phyloP scores from a whole-genome alignment of 1,140 invertebrate genomes.

The Drosophila arawakana region DNA sequence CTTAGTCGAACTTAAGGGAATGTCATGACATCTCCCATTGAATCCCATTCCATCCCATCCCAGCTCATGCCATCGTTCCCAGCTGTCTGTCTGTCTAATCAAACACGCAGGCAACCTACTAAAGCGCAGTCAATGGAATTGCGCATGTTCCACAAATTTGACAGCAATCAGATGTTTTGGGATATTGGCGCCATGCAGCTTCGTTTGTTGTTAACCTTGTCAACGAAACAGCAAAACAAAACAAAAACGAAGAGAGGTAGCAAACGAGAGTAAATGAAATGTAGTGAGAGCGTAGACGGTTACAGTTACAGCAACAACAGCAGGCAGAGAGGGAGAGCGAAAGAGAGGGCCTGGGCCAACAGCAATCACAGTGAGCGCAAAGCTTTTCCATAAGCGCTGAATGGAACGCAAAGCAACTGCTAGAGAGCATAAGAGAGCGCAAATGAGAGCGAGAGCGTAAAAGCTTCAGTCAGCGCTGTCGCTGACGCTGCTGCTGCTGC shows the following conservation, averaged over 20 bases:
- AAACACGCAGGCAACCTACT: slow-evolving; percentile 21
- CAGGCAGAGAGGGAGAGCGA: slow-evolving; percentile 22
- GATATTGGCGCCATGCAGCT: slow-evolving; percentile 70
- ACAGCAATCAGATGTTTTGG: slow-evolving; percentile 81
- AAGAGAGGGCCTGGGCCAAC: slow-evolving; percentile 47
- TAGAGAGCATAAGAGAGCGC: slow-evolving; percentile 24
- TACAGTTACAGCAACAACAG: slow-evolving; percentile 15
- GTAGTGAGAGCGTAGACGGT: slow-evolving; percentile 16
- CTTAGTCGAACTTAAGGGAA: background rate
- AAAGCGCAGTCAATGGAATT: slow-evolving; percentile 32
- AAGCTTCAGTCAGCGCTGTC: slow-evolving; percentile 44
- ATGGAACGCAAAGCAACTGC: slow-evolving; percentile 25
- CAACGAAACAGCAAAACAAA: slow-evolving; percentile 74
- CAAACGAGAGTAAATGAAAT: background rate
- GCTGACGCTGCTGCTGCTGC: slow-evolving; percentile 30
- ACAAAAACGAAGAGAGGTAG: slow-evolving; percentile 66
- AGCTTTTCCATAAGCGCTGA: slow-evolving; percentile 36
- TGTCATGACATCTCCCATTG: background rate
- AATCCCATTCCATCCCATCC: background rate
- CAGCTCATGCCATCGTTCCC: background rate
- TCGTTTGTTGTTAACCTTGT: slow-evolving; percentile 77
- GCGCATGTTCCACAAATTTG: slow-evolving; percentile 70
- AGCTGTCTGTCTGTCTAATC: background rate
- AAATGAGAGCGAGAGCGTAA: slow-evolving; percentile 25
- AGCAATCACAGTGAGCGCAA: slow-evolving; percentile 26